Percentiles rank a stretch among this genome's conserved stretches.
phyloP scores from a whole-genome alignment of 1,140 invertebrate genomes.

The Brachionus manjavacas region DNA sequence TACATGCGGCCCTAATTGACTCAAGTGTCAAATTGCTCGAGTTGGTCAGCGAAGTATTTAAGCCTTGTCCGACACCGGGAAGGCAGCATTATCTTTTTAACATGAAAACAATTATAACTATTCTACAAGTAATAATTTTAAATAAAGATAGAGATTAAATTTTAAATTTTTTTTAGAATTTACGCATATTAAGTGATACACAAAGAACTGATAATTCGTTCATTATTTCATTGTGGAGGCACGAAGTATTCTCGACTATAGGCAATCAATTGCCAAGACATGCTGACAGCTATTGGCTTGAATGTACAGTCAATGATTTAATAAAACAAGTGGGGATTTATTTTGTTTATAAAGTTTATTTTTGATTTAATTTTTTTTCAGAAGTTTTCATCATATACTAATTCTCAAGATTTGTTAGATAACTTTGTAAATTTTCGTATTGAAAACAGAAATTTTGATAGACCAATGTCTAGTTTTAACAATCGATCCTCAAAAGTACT shows the following conservation, averaged over 20 bases:
- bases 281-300: slow-evolving; percentile 6
- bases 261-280: slow-evolving; percentile 50
- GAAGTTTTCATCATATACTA: neutral
- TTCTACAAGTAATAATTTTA: slow-evolving; percentile 51
- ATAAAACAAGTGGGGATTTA: neutral
- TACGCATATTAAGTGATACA: slow-evolving; percentile 52
- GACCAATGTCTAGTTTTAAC: neutral
- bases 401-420: neutral
- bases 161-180: slow-evolving; percentile 46
- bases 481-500: neutral
- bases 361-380: neutral
- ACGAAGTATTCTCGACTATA: slow-evolving; percentile 53
- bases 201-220: slow-evolving; percentile 52
- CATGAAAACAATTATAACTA: slow-evolving; percentile 54
- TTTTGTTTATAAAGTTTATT: neutral
- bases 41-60: slow-evolving; percentile 50
- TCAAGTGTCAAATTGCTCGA: slow-evolving; percentile 53
- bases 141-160: neutral
- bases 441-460: slow-evolving; percentile 13
- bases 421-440: slow-evolving; percentile 16
- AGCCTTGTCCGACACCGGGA: slow-evolving; percentile 51
- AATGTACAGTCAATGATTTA: slow-evolving; percentile 1
- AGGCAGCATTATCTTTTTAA: slow-evolving; percentile 56
- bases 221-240: slow-evolving; percentile 54
- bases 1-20: slow-evolving; percentile 52